Percentiles rank a stretch among this genome's conserved stretches.
These are phyloP conservation scores for Oncorhynchus clarkii DNA, from an alignment of 2,113 vertebrate species.

Conservation along the genomic window DNA sequence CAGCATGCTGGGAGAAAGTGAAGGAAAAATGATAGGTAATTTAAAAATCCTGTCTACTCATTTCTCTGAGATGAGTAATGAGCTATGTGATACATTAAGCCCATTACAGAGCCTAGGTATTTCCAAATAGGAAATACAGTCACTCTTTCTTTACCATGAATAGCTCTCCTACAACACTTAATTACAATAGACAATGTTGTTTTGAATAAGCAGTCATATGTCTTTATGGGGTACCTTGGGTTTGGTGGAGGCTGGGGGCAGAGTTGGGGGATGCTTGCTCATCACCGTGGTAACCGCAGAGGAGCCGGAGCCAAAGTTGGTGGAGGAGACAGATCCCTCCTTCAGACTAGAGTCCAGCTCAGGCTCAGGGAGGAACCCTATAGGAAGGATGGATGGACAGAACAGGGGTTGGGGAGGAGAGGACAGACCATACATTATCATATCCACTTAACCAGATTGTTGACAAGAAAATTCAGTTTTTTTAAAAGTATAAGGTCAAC, in stretches of 20 bases:
- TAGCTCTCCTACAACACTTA: slow-evolving; percentile 38
- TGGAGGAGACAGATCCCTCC: slow-evolving; percentile 28
- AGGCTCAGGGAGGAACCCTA: slow-evolving; percentile 74
- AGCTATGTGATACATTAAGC: no score
- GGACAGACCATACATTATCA: neutral
- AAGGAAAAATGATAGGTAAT: slow-evolving; percentile 23
- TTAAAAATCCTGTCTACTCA: no score
- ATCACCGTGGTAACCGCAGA: slow-evolving; percentile 75
- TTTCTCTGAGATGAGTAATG: no score
- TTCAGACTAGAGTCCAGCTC: slow-evolving; percentile 79
- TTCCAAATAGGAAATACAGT: no score
- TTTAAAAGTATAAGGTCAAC: no score
- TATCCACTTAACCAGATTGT: neutral
- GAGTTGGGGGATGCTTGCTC: slow-evolving; percentile 80
- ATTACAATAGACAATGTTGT: slow-evolving; percentile 41
- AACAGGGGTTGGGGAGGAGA: neutral
- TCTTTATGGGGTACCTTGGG: slow-evolving; percentile 76
- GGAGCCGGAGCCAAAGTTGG: slow-evolving; percentile 59
- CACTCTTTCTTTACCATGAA: neutral
- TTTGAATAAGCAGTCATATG: slow-evolving; percentile 40
- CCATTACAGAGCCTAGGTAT: no score
- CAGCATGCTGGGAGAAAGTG: slow-evolving; percentile 24
- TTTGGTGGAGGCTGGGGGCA: slow-evolving; percentile 79
- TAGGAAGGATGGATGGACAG: neutral
- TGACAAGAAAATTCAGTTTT: slow-evolving; percentile 24